A percentile compares a stretch with the other conserved stretches of the same genome.
These are phyloP conservation scores for Thunnus thynnus DNA, from an alignment of 2,113 vertebrate genomes.

Conservation along the genomic window DNA sequence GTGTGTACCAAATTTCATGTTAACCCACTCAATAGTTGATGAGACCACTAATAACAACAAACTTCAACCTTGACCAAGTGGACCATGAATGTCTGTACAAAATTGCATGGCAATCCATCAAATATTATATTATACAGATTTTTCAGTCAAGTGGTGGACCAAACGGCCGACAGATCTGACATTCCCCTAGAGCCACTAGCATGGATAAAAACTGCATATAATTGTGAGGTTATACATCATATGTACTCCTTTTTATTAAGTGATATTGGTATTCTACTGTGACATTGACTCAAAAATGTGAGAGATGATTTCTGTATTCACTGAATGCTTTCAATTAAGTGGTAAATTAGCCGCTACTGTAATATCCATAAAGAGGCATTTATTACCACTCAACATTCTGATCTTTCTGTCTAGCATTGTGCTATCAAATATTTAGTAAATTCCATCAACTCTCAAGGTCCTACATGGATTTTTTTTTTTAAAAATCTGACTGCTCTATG, in stretches of 20 bases:
- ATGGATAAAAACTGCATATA: too few relatives aligned
- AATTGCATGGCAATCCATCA: too few relatives aligned
- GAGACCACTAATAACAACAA: too few relatives aligned
- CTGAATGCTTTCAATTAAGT: neutral
- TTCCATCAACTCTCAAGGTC: constrained; percentile 7
- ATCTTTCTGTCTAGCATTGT: neutral
- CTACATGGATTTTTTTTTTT: neutral
- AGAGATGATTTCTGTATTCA: neutral
- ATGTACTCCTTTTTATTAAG: neutral
- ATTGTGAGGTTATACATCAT: too few relatives aligned
- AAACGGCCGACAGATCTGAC: too few relatives aligned
- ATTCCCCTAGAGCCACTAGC: too few relatives aligned
- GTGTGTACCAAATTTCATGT: too few relatives aligned
- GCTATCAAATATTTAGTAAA: constrained; percentile 11
- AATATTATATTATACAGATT: too few relatives aligned
- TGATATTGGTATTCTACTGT: neutral
- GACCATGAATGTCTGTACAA: too few relatives aligned
- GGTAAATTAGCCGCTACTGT: neutral
- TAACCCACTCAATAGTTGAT: too few relatives aligned
- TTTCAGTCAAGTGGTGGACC: too few relatives aligned
- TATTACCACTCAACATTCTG: neutral
- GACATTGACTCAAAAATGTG: neutral
- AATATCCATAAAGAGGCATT: neutral
- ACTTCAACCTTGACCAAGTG: too few relatives aligned
- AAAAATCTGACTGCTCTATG: neutral